Evolutionary conservation across 2,797 vertebrate genomes (phyloP), one percentile per base, ranked within the genome.

Genomic region (Sebastolobus altivelis): DNA sequence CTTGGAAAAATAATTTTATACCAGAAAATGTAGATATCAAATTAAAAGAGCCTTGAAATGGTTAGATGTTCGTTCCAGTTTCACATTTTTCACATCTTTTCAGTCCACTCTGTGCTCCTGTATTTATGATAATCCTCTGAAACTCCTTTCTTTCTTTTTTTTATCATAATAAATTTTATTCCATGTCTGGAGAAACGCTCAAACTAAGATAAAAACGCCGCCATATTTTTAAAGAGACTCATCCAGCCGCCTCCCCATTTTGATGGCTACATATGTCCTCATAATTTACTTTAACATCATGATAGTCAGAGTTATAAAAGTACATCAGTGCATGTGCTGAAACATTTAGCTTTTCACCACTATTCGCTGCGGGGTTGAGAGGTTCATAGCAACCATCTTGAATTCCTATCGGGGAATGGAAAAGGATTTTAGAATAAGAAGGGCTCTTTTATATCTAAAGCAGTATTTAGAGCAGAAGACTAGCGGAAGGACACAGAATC

Each of bases 351-450:
- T 78, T 77, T 73, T 69, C 72, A 35, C 82, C 56, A 69, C 76
- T 88, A 63, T 86, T 81, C 35, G 1, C 70, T 55, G 7, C n/a
- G 60, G 54, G 85, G 79, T 89, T 83, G 80, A 78, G 70, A 54
- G 65, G 86, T 88, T 92, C 88, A 83, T 43, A 59, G 72, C 62
- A 56, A 62, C 78, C 83, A 80, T 89, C 85, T 88, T 74, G 75
- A 87, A 83, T 87, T 84, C 82, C 65, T 83, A 25, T 72, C 59
- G 58, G 55, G 65, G 75, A 77, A 77, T 61, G 77, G 72, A 87
- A 92, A 90, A 77, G 35, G 43, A 46, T 52, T 78, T 87, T 72
- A 14, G 65, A 75, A 76, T 78, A 65, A 80, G 62, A 87, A 77
- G 54, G 37, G 12, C 38, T 43, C 46, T 78, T 85, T 80, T 75